Evolutionary conservation across 2,888 invertebrate species (phyloP), one percentile per base, ranked within the genome.

Genomic region (Eulithis testata): DNA sequence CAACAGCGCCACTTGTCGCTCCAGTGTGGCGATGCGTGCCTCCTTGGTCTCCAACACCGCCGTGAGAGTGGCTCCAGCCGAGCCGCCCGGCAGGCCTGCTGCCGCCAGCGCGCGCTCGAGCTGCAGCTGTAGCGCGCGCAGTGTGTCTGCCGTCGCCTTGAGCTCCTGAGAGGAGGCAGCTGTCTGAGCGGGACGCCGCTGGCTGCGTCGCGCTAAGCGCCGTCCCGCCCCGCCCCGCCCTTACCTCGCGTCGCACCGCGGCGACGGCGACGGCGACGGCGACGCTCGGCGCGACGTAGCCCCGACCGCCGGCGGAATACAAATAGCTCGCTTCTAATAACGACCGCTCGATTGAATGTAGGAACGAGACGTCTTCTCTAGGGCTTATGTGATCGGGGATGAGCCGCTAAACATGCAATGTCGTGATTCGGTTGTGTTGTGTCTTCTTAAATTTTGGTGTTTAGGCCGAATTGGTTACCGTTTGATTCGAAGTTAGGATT

Each of bases 1-100:
- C 87, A 97, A 94, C 86, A 96, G 93, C 79, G 94, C 94, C 79
- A 97, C 95, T 91, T 97, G 97, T 81, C 96, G 96, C 94, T 98
- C 97, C 91, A 98, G 94, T 73, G 96, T 96, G 85, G 96, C 95
- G 89, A 98, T 97, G 89, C 97, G 95, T 83, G 96, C 96, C 92
- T 97, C 97, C 95, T 97, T 96, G 80, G 96, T 96, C 94, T 96
- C 96, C 93, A 96, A 94, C 88, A 96, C 96, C 81, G 96, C 96
- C 78, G 95, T 95, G 89, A 96, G 94, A 77, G 96, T 96, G 88
- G 96, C 96, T 80, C 92, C 92, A 77, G 92, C 92, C 76, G 85
- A 85, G 84, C 91, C 91, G 77, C 92, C 91, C 77, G 94, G 94
- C 85, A 94, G 93, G 78, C 94, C 94, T 72, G 94, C 94, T 84